These are phyloP conservation scores for Bombyx mandarina DNA, from an alignment of 1,140 invertebrate genomes.

Conservation along the genomic window DNA sequence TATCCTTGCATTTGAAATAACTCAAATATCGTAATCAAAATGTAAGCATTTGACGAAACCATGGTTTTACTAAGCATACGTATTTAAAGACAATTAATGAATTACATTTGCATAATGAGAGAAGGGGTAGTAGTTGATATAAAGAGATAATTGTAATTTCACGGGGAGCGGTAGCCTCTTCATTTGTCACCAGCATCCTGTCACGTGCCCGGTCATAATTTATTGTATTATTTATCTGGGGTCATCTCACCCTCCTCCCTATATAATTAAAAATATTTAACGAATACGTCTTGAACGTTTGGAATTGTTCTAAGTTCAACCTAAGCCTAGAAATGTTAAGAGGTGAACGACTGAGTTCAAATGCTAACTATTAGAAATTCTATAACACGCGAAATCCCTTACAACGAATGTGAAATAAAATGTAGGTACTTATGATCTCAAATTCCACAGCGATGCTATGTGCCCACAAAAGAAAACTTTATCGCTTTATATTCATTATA, in stretches of 20 bases:
- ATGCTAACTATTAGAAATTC: too few relatives aligned
- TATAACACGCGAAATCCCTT: too few relatives aligned
- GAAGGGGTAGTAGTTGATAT: conserved; percentile 47
- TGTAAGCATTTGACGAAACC: neutral
- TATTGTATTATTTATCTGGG: conserved; percentile 61
- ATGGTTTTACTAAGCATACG: neutral
- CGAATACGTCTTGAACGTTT: too few relatives aligned
- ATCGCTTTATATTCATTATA: too few relatives aligned
- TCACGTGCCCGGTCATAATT: conserved; percentile 54
- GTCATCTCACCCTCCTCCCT: conserved; percentile 47
- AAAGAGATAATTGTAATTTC: conserved; percentile 67
- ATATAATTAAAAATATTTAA: conserved; percentile 23
- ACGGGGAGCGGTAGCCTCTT: conserved; percentile 39
- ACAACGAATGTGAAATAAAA: too few relatives aligned
- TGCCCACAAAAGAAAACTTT: too few relatives aligned
- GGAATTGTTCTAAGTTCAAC: too few relatives aligned
- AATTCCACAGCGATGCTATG: too few relatives aligned
- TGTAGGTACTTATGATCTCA: too few relatives aligned
- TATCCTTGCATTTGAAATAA: neutral
- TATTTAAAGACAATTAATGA: conserved; percentile 32
- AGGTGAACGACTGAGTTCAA: too few relatives aligned
- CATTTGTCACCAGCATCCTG: conserved; percentile 68
- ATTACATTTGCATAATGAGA: conserved; percentile 59
- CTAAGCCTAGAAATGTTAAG: too few relatives aligned
- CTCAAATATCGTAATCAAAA: neutral